These are phyloP conservation scores for Ommatoiulus sabulosus DNA, from an alignment of 2,888 invertebrate genomes.

Conservation along the genomic window DNA sequence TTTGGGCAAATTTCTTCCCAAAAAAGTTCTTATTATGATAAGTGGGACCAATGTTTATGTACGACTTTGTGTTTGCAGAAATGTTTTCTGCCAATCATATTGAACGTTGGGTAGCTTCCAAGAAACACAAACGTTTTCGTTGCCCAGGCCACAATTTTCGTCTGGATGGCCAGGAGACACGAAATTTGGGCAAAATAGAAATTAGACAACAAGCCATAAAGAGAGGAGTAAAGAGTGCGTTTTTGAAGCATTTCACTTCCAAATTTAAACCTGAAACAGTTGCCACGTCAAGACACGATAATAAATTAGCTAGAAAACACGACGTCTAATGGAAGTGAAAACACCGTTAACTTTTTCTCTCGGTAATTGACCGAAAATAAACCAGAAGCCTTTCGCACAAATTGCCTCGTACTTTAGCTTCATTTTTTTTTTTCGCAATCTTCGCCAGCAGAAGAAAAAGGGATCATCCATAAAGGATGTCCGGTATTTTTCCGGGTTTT, in stretches of 20 bases:
- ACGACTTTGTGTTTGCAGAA: neutral
- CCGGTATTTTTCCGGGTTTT: too few species aligned
- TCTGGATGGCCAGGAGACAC: neutral
- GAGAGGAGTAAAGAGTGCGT: neutral
- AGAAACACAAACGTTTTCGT: neutral
- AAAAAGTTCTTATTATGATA: too few species aligned
- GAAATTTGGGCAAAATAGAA: conserved; percentile 15
- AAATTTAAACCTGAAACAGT: conserved; percentile 26
- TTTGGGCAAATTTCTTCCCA: too few species aligned
- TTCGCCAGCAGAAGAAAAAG: neutral
- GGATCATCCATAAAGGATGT: too few species aligned
- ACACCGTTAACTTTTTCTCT: conserved; percentile 2
- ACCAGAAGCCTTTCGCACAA: conserved; percentile 38
- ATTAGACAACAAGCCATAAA: conserved; percentile 4
- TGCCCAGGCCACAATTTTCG: conserved; percentile 8
- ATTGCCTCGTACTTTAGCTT: conserved; percentile 5
- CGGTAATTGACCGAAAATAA: conserved; percentile 50
- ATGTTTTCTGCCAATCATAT: conserved; percentile 26
- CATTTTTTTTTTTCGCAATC: neutral
- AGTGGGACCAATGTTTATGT: neutral
- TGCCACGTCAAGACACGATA: conserved; percentile 37
- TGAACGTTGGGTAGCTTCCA: neutral
- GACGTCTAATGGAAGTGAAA: conserved; percentile 50
- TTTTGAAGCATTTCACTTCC: conserved; percentile 26
- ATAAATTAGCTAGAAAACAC: conserved; percentile 42